A percentile compares a stretch with the other conserved stretches of the same genome.
phyloP scores from a whole-genome alignment of 2,113 vertebrate species.

The Clupea harengus region DNA sequence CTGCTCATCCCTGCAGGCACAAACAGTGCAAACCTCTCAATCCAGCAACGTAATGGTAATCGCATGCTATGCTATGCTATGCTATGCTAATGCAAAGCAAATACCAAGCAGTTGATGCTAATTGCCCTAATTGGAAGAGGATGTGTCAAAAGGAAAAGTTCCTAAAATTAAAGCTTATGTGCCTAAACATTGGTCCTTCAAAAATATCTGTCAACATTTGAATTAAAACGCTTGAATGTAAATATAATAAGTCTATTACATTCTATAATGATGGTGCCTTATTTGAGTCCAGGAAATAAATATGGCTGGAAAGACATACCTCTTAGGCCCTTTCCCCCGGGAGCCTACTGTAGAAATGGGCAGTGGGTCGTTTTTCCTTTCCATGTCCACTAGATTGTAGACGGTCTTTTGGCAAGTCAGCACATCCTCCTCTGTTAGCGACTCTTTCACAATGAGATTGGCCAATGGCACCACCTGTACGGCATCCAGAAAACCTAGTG shows the following conservation, averaged over 20 bases:
- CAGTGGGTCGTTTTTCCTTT: conserved; percentile 96
- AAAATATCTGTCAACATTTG: neutral
- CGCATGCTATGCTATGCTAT: neutral
- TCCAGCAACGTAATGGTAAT: neutral
- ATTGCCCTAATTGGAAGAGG: neutral
- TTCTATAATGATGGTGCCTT: neutral
- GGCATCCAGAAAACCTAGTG: neutral
- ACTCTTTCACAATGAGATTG: conserved; percentile 93
- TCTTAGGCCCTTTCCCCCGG: conserved; percentile 96
- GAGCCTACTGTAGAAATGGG: conserved; percentile 97
- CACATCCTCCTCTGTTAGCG: conserved; percentile 91
- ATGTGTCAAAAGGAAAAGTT: neutral
- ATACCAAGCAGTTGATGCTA: neutral
- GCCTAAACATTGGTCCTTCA: neutral
- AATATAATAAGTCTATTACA: no score
- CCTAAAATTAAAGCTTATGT: neutral
- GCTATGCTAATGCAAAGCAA: neutral
- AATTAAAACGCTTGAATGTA: neutral
- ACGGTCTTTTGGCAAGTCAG: conserved; percentile 97
- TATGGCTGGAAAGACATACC: conserved; percentile 64
- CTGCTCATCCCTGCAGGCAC: conserved; percentile 83
- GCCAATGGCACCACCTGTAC: conserved; percentile 93
- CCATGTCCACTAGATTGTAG: conserved; percentile 98
- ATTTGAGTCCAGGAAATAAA: neutral
- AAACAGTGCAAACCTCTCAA: neutral